These are phyloP conservation scores for Sebastes iracundus DNA, from an alignment of 2,797 vertebrate genomes.

Conservation along the genomic window DNA sequence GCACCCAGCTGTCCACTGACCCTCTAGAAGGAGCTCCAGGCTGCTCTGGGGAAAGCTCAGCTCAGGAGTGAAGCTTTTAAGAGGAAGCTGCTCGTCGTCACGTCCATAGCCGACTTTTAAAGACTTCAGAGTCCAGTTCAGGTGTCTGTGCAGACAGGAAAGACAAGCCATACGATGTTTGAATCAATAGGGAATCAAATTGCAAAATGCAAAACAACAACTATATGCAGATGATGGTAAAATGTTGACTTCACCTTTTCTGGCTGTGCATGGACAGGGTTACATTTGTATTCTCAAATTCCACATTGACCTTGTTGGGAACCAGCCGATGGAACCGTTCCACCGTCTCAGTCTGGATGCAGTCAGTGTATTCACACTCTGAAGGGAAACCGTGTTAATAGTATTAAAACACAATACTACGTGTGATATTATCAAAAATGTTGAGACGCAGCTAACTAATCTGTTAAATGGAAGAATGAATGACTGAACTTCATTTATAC, in stretches of 20 bases:
- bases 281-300: constrained; percentile 92
- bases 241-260: constrained; percentile 85
- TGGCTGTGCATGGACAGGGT: constrained; percentile 97
- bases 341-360: constrained; percentile 73
- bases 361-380: constrained; percentile 63
- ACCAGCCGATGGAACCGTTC: constrained; percentile 80
- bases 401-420: background rate
- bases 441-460: background rate
- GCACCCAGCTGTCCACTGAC: constrained; percentile 69
- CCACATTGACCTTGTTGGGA: constrained; percentile 88
- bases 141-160: constrained; percentile 81
- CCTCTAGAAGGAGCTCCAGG: constrained; percentile 91
- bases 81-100: constrained; percentile 88
- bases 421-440: background rate
- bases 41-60: constrained; percentile 92
- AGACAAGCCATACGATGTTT: background rate
- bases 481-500: too few species aligned
- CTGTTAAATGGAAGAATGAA: background rate
- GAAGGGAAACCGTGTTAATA: constrained; percentile 4
- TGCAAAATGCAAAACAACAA: background rate
- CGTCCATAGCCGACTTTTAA: constrained; percentile 87
- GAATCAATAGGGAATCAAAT: background rate
- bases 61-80: constrained; percentile 90
- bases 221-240: background rate
- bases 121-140: constrained; percentile 96